Conservation (phyloP, 2,888 invertebrate species). For the Phytoseiulus persimilis region DNA sequence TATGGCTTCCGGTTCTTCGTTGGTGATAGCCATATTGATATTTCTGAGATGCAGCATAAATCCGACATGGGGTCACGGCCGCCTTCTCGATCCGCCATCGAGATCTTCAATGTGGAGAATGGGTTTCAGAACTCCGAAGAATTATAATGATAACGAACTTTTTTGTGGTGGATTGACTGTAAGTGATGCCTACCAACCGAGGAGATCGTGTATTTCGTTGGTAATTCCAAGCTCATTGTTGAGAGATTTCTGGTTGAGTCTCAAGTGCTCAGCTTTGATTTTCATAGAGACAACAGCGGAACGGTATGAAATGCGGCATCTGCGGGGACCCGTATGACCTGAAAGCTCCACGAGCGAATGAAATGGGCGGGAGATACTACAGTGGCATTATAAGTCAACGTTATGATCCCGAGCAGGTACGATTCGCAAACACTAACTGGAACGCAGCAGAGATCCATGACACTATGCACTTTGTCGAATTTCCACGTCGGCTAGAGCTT, state of each 20-base stretch:
- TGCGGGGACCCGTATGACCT: conserved; percentile 70
- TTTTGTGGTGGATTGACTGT: conserved; percentile 51
- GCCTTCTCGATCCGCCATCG: conserved; percentile 47
- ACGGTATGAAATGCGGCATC: conserved; percentile 74
- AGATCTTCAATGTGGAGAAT: conserved; percentile 53
- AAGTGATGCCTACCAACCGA: conserved; percentile 39
- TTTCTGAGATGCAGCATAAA: neutral
- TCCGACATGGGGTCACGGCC: conserved; percentile 46
- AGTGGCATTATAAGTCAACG: conserved; percentile 61
- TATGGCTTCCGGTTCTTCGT: neutral
- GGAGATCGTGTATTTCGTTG: neutral
- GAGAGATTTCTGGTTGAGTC: too few species aligned
- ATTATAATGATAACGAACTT: conserved; percentile 48
- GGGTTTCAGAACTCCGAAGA: conserved; percentile 58
- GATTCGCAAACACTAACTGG: too few species aligned
- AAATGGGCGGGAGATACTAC: conserved; percentile 56
- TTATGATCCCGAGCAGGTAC: neutral
- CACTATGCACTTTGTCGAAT: neutral
- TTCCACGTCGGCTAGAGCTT: neutral
- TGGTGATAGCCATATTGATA: neutral
- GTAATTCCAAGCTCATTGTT: too few species aligned
- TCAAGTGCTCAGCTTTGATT: neutral
- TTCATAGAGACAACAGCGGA: conserved; percentile 63
- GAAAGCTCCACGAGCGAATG: conserved; percentile 15
- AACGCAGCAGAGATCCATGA: neutral